Conservation (phyloP, 2,888 invertebrate species). For the Folsomia manolachei region DNA sequence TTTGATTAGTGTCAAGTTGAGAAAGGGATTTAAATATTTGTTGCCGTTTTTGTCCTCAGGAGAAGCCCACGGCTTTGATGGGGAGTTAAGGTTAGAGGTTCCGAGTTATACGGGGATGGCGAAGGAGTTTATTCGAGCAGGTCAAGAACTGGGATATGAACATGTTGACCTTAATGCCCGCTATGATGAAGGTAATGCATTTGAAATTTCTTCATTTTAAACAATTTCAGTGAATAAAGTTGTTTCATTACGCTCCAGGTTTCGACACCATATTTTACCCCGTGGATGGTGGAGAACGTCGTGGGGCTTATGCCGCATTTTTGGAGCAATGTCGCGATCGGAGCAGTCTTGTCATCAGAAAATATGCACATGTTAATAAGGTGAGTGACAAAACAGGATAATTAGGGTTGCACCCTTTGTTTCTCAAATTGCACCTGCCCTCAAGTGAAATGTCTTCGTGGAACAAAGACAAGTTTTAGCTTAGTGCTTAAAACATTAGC, state of each 20-base stretch:
- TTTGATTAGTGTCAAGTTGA: no score
- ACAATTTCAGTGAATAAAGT: not conserved
- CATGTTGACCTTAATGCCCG: conserved; percentile 41
- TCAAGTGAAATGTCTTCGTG: no score
- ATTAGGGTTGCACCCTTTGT: no score
- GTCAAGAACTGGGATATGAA: conserved; percentile 42
- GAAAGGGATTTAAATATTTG: no score
- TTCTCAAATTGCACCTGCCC: no score
- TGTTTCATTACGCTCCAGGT: conserved; percentile 20
- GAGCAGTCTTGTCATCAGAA: conserved; percentile 35
- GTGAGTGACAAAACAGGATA: no score
- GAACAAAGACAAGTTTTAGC: no score
- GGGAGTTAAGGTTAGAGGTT: conserved; percentile 33
- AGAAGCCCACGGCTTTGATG: conserved; percentile 39
- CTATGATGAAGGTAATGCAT: conserved; percentile 33
- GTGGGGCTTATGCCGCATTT: conserved; percentile 31
- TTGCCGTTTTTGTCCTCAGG: no score
- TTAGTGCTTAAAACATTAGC: no score
- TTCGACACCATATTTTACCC: conserved; percentile 40
- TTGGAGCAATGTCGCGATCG: conserved; percentile 34
- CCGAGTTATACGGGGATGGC: conserved; percentile 42
- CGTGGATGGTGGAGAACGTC: conserved; percentile 36
- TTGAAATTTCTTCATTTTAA: no score
- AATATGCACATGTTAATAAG: conserved; percentile 39
- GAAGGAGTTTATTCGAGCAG: conserved; percentile 39